phyloP scores from a whole-genome alignment of 37 sponge, comb jelly and placozoan genomes.

The Crambe crambe region DNA sequence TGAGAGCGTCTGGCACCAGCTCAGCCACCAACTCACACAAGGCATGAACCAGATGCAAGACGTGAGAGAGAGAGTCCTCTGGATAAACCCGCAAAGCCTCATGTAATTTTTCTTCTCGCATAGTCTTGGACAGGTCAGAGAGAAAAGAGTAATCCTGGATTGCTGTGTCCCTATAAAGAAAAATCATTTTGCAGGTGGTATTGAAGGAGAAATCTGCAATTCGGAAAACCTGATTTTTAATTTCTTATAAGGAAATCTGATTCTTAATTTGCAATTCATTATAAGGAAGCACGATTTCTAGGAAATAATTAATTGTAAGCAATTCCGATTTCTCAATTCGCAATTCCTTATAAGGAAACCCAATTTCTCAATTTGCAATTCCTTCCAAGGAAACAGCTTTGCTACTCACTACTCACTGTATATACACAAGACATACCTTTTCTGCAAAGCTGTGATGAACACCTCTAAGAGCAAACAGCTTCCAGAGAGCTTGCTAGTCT shows the following conservation, averaged over 20 bases:
- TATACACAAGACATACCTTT: neutral
- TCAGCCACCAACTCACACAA: neutral
- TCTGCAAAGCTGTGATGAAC: slow-evolving; percentile 10
- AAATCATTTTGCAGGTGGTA: no score
- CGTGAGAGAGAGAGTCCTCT: neutral
- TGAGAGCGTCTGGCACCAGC: slow-evolving; percentile 2
- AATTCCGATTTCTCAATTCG: no score
- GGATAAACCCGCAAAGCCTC: neutral
- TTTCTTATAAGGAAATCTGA: no score
- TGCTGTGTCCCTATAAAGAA: slow-evolving; percentile 1
- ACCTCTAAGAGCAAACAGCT: slow-evolving; percentile 21
- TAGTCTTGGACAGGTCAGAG: neutral
- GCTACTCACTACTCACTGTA: no score
- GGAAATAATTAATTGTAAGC: no score
- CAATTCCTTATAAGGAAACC: no score
- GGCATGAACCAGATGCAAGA: neutral
- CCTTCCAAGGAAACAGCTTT: no score
- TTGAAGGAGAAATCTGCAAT: no score
- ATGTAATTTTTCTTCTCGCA: neutral
- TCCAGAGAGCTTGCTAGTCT: neutral
- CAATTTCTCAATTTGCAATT: no score
- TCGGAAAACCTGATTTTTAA: no score
- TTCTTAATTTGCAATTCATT: no score
- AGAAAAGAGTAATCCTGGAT: slow-evolving; percentile 9
- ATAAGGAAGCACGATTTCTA: no score